Base-by-base conservation (phyloP, 2,113 vertebrate species). In the Microcebus tavaratra region DNA sequence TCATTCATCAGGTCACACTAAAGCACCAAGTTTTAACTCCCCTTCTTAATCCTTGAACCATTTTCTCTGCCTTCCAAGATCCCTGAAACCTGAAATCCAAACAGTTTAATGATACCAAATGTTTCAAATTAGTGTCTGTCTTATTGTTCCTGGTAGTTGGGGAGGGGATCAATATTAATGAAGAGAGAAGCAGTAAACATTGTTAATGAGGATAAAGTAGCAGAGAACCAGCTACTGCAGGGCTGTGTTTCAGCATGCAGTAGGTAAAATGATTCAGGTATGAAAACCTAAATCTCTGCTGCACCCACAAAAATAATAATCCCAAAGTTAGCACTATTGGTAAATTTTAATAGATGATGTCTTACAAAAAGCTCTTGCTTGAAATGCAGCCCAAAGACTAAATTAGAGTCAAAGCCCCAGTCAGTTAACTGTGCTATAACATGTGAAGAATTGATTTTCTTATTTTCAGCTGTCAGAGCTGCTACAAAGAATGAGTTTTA, bases 401-500 rank as follows among this genome's bases (percentile, higher is more conserved):
- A 99, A 99, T 99, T 99, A 99, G 98, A 99, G 98, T 98, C 98
- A 99, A 99, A 99, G 98, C 98, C 98, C 94, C 88, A 99, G 98
- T 99, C 98, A 97, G 99, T 98, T 99, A 98, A 98, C 98, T 97
- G 98, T 98, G 98, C 98, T 98, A 97, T 98, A 99, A 99, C 99
- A 99, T 98, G 98, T 98, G 97, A 98, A 98, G 98, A 98, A 99
- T 99, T 99, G 99, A 99, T 99, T 99, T 99, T 99, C 99, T 99
- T 99, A 99, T 99, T 99, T 99, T 99, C 98, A 98, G 98, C 99
- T 99, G 99, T 99, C 99, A 99, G 98, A 97, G 98, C 96, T 98
- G 98, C 99, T 99, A 99, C 99, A 98, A 99, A 99, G 99, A 99
- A 99, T 99, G 99, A 99, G 99, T 99, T 99, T 99, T 99, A 99